Percentiles rank a stretch among this genome's conserved stretches.
Conservation (phyloP, 1,140 invertebrate genomes). For the Diorhabda sublineata region DNA sequence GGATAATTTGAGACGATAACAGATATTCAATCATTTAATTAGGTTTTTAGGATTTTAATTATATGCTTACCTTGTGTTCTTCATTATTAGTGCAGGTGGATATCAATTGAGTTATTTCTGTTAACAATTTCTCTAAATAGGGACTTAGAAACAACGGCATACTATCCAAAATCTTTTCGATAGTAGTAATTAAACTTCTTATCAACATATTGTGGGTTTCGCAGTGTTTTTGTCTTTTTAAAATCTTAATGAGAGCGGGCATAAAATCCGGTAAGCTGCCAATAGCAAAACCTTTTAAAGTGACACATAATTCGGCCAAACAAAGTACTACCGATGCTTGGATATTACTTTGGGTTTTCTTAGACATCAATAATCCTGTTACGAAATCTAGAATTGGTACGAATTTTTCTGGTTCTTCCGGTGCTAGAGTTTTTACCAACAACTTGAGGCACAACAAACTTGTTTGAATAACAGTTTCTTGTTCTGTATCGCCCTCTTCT, state of each 20-base stretch:
- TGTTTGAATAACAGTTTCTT: slow-evolving; percentile 71
- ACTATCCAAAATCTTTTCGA: slow-evolving; percentile 77
- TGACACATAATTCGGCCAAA: slow-evolving; percentile 71
- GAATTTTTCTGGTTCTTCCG: slow-evolving; percentile 60
- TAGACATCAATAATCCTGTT: slow-evolving; percentile 56
- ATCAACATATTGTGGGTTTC: slow-evolving; percentile 45
- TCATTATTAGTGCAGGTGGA: slow-evolving; percentile 49
- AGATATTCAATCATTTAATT: too few relatives aligned
- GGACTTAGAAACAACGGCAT: slow-evolving; percentile 77
- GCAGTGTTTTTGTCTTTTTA: slow-evolving; percentile 51
- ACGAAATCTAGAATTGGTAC: slow-evolving; percentile 59
- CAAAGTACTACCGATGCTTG: slow-evolving; percentile 73
- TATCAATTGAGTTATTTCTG: slow-evolving; percentile 57
- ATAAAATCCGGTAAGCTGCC: slow-evolving; percentile 70
- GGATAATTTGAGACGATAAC: too few relatives aligned
- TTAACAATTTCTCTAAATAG: slow-evolving; percentile 73
- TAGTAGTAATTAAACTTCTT: slow-evolving; percentile 58
- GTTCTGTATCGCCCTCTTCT: slow-evolving; percentile 45
- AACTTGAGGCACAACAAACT: slow-evolving; percentile 78
- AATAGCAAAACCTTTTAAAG: slow-evolving; percentile 70
- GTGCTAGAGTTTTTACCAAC: slow-evolving; percentile 65
- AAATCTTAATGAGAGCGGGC: slow-evolving; percentile 66
- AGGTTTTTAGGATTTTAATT: not conserved
- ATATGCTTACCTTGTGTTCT: slow-evolving; percentile 47
- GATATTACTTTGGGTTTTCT: slow-evolving; percentile 62